Evolutionary conservation across 2,888 invertebrate species (phyloP), one percentile per base, ranked within the genome.

Genomic region (Gisinianus flammeolus): DNA sequence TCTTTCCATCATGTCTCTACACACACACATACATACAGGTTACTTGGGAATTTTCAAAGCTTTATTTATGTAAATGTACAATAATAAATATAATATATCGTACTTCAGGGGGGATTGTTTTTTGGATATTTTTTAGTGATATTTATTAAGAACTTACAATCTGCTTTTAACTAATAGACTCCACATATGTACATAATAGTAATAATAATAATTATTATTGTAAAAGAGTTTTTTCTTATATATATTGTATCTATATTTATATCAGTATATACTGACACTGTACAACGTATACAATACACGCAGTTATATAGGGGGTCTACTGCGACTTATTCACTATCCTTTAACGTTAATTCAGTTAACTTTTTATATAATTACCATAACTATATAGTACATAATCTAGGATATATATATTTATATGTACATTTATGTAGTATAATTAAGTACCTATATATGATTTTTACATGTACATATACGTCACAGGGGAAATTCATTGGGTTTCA

Each of bases 281-380:
- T 67, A 67, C 67, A 67, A 67, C 67, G 67, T 67, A 67, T 67
- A 67, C 30, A 67, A 67, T 67, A 67, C 62, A 62, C 28, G 62
- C 62, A 62, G 62, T 62, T 62, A 24, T 58, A 24, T 44, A 26
- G 26, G 26, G 28, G 24, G 54, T 16, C 54, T 54, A n/a, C 62
- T 62, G 62, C 62, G 62, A 62, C 62, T 26, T 62, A 26, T 26
- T 28, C 22, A 58, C 1, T 58, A 24, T 58, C 22, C 26, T 22
- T 58, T 58, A 56, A 62, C 26, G 62, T 62, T 16, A 62, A 62
- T 62, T 26, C 28, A 62, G 22, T 62, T 26, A 62, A 24, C 3
- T 26, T 62, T 28, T 54, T 3, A 19, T 58, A n/a, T 56, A 58
- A n/a, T 22, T 58, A 62, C 28, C 26, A 8, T 24, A 26, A 28